Percentiles rank a stretch among this genome's conserved stretches.
These are phyloP conservation scores for Coregonus clupeaformis DNA, from an alignment of 2,113 vertebrate genomes.

Conservation along the genomic window DNA sequence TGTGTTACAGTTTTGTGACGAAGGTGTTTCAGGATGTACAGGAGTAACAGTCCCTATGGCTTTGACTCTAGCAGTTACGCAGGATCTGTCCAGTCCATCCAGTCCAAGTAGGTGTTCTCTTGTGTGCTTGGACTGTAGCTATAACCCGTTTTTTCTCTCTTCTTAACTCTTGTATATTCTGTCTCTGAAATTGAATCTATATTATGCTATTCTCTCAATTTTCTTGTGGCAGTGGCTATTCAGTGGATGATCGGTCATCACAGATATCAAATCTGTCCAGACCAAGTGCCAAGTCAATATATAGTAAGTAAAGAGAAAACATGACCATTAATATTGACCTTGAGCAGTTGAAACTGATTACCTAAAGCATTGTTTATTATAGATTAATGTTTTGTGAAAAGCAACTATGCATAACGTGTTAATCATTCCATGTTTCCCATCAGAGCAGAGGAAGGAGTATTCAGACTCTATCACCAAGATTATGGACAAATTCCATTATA, in stretches of 20 bases:
- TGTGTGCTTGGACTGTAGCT: background rate
- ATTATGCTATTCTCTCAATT: slow-evolving; percentile 3
- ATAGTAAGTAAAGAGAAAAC: slow-evolving; percentile 73
- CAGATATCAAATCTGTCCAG: slow-evolving; percentile 54
- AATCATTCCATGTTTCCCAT: slow-evolving; percentile 1
- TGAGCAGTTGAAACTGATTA: too few relatives aligned
- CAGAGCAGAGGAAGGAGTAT: slow-evolving; percentile 87
- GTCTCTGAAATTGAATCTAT: background rate
- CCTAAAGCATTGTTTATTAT: too few relatives aligned
- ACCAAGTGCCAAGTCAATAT: slow-evolving; percentile 83
- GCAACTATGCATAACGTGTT: background rate
- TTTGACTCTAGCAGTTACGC: slow-evolving; percentile 53
- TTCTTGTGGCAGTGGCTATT: slow-evolving; percentile 45
- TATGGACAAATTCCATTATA: slow-evolving; percentile 71
- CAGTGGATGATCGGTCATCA: slow-evolving; percentile 56
- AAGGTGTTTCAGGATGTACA: slow-evolving; percentile 51
- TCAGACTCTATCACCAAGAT: slow-evolving; percentile 64
- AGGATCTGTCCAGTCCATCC: slow-evolving; percentile 51
- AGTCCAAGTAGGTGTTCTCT: slow-evolving; percentile 56
- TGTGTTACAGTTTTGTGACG: too few relatives aligned
- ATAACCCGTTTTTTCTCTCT: background rate
- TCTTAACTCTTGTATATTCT: background rate
- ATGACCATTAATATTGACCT: too few relatives aligned
- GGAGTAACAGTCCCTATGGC: slow-evolving; percentile 41
- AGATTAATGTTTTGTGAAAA: too few relatives aligned